Evolutionary conservation across 1,140 invertebrate genomes (phyloP).

Genomic region (Harlomillsia oculata): DNA sequence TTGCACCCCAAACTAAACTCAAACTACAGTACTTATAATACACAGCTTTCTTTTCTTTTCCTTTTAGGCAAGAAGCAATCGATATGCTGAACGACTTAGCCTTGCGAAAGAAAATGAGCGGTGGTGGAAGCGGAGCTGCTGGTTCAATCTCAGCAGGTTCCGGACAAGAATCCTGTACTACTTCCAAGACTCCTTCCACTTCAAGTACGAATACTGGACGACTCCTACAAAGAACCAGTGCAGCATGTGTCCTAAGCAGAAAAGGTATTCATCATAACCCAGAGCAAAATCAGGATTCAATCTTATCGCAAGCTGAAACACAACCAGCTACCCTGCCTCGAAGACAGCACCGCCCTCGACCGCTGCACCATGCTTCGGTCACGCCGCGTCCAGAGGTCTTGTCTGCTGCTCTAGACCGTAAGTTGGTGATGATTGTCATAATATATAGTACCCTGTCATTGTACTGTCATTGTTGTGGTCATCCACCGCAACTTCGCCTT

Average conservation of each 20-base stretch:
- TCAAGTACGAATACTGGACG: conserved; percentile 28
- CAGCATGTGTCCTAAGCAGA: too few species aligned
- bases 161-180: conserved; percentile 48
- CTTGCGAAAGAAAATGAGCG: conserved; percentile 48
- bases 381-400: conserved; percentile 37
- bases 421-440: conserved; percentile 30
- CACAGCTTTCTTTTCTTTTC: conserved; percentile 18
- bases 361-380: conserved; percentile 8
- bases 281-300: too few species aligned
- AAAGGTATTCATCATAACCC: too few species aligned
- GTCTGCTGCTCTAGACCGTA: conserved; percentile 37
- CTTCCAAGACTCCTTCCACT: conserved; percentile 17
- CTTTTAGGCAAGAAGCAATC: conserved; percentile 63
- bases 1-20: too few species aligned
- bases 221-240: conserved; percentile 35
- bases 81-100: conserved; percentile 72
- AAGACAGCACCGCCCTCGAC: too few species aligned
- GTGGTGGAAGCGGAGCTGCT: conserved; percentile 28
- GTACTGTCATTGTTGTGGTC: too few species aligned
- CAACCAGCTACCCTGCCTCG: conserved; percentile 29
- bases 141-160: conserved; percentile 44
- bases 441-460: neutral
- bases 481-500: too few species aligned
- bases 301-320: conserved; percentile 8
- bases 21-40: too few species aligned